Conservation (phyloP, 2,797 vertebrate genomes). For the Typhlichthys subterraneus region DNA sequence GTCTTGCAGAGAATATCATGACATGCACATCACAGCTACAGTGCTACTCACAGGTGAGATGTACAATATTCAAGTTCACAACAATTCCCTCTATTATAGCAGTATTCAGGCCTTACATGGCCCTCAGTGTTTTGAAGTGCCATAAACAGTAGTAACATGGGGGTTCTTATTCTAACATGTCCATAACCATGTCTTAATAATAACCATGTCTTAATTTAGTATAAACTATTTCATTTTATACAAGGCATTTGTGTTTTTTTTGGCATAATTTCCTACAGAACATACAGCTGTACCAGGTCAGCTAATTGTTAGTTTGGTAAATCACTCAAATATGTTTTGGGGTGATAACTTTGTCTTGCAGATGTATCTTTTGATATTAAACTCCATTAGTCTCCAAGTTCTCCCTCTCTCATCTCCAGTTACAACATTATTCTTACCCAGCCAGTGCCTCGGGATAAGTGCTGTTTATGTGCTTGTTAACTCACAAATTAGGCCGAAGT, state of each 20-base stretch:
- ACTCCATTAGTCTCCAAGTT: slow-evolving; percentile 26
- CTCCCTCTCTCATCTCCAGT: slow-evolving; percentile 37
- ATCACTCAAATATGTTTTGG: slow-evolving; percentile 7
- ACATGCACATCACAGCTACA: no score
- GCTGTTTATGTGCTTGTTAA: slow-evolving; percentile 76
- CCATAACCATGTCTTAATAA: not conserved
- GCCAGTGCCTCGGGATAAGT: slow-evolving; percentile 54
- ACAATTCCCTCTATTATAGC: not conserved
- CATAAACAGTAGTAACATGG: no score
- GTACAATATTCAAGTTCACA: not conserved
- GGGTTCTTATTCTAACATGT: no score
- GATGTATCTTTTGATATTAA: slow-evolving; percentile 31
- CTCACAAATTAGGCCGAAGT: slow-evolving; percentile 75
- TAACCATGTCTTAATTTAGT: not conserved
- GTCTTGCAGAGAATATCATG: not conserved
- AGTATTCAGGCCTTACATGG: no score
- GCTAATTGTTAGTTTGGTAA: slow-evolving; percentile 13
- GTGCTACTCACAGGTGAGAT: not conserved
- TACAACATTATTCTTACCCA: slow-evolving; percentile 46
- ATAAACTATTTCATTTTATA: slow-evolving; percentile 5
- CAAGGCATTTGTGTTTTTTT: slow-evolving; percentile 27
- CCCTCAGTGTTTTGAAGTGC: no score
- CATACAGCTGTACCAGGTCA: not conserved
- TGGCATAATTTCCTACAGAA: slow-evolving; percentile 1
- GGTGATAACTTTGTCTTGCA: slow-evolving; percentile 22